These are phyloP conservation scores for Nowickia ferox DNA, from an alignment of 2,888 invertebrate species.

Conservation along the genomic window DNA sequence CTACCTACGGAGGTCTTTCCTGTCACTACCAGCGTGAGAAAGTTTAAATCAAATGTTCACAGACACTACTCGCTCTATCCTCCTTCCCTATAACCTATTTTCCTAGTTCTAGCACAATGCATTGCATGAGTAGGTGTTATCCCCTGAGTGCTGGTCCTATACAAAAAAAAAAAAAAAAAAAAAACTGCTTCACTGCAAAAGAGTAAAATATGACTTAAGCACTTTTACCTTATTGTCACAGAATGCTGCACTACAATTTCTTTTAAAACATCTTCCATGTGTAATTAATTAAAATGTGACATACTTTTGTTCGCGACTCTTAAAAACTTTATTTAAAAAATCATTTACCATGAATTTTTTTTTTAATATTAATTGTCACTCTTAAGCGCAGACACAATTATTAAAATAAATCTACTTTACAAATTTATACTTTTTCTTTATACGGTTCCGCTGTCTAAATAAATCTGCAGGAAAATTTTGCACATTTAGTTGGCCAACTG, in stretches of 20 bases:
- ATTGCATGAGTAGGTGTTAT: too few species aligned
- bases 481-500: slow-evolving; percentile 40
- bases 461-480: slow-evolving; percentile 1
- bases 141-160: too few species aligned
- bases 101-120: too few species aligned
- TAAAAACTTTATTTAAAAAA: slow-evolving; percentile 13
- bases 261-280: neutral
- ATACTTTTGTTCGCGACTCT: slow-evolving; percentile 31
- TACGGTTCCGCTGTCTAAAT: neutral
- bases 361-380: slow-evolving; percentile 18
- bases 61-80: too few species aligned
- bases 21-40: too few species aligned
- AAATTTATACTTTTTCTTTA: neutral
- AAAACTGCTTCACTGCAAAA: too few species aligned
- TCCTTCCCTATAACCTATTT: too few species aligned
- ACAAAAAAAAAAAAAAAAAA: too few species aligned
- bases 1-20: too few species aligned
- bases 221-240: too few species aligned
- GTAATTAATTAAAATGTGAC: slow-evolving; percentile 5
- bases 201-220: too few species aligned
- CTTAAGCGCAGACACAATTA: neutral
- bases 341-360: slow-evolving; percentile 45
- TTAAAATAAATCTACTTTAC: neutral
- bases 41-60: too few species aligned
- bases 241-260: neutral